Evolutionary conservation across 2,113 vertebrate genomes (phyloP), one percentile per base, ranked within the genome.

Genomic region (Seriola aureovittata): DNA sequence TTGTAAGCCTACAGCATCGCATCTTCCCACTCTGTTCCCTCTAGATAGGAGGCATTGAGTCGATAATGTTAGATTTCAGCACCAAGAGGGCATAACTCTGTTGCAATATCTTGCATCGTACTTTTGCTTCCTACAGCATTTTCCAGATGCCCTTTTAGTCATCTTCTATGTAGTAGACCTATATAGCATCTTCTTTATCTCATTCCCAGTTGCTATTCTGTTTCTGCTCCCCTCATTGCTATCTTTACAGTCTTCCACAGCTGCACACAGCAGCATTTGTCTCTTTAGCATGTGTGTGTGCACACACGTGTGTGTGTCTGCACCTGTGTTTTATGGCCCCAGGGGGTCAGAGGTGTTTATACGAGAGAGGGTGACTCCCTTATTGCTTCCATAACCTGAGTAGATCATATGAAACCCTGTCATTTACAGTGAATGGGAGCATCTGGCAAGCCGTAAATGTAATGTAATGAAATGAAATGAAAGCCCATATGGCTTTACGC

Each of bases 321-420:
- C 38, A 44, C 81, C 60, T 84, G 68, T 87, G 78, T 86, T 91
- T 93, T 93, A 93, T 84, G 59, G 78, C 82, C 82, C 36, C 57
- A 10, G 73, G 58, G 80, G 89, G 92, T 93, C 88, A 94, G 63
- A 86, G 89, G 86, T 92, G 91, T 92, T 93, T 91, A 87, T 91
- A 90, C 11, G 78, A 79, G 74, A 89, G 80, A 88, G 91, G 59
- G 90, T 85, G 86, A 93, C 88, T 91, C 87, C 81, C 91, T 91
- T 92, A 92, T 91, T 93, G 89, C 90, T 84, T 92, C 86, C 86
- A 92, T 94, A 92, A 92, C 91, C 89, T 89, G 90, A 90, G 88
- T 89, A 90, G 86, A 94, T 93, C 85, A 91, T 93, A 87, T 91
- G 90, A 91, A 89, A 87, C 80, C 82, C 64, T 70, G 79, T 92